Conservation (phyloP, 2,888 invertebrate genomes). For the Amphipyra berbera region DNA sequence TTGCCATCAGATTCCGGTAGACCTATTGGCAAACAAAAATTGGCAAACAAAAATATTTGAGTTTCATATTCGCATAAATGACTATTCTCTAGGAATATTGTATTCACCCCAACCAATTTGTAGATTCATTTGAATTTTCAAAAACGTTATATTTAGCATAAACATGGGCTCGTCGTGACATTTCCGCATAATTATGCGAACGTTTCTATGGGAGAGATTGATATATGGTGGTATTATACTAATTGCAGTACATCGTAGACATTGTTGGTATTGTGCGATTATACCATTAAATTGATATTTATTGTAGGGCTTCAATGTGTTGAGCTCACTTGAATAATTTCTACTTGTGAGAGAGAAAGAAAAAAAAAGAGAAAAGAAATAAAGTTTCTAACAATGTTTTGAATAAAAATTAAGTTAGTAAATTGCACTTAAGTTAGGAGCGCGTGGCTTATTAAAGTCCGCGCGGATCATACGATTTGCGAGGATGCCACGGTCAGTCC, state of each 20-base stretch:
- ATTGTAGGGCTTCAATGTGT: slow-evolving; percentile 39
- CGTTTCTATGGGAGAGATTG: slow-evolving; percentile 72
- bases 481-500: too few species aligned
- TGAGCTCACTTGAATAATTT: slow-evolving; percentile 11
- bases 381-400: not conserved
- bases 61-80: slow-evolving; percentile 22
- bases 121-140: slow-evolving; percentile 71
- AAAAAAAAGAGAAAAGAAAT: slow-evolving; percentile 3
- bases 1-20: too few species aligned
- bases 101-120: slow-evolving; percentile 69
- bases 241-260: slow-evolving; percentile 71
- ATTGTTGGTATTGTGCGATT: slow-evolving; percentile 68
- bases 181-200: slow-evolving; percentile 73
- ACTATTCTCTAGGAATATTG: slow-evolving; percentile 26
- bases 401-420: slow-evolving; percentile 23
- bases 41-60: slow-evolving; percentile 4
- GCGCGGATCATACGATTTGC: too few species aligned
- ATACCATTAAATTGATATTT: slow-evolving; percentile 74
- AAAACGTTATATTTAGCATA: slow-evolving; percentile 80
- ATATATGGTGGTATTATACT: slow-evolving; percentile 85
- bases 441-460: too few species aligned
- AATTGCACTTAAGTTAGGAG: too few species aligned
- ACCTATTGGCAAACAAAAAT: too few species aligned
- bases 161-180: slow-evolving; percentile 79
- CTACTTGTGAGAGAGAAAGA: not conserved